Evolutionary conservation across 2,797 vertebrate genomes (phyloP).

Genomic region (Halcyon chelicuti): DNA sequence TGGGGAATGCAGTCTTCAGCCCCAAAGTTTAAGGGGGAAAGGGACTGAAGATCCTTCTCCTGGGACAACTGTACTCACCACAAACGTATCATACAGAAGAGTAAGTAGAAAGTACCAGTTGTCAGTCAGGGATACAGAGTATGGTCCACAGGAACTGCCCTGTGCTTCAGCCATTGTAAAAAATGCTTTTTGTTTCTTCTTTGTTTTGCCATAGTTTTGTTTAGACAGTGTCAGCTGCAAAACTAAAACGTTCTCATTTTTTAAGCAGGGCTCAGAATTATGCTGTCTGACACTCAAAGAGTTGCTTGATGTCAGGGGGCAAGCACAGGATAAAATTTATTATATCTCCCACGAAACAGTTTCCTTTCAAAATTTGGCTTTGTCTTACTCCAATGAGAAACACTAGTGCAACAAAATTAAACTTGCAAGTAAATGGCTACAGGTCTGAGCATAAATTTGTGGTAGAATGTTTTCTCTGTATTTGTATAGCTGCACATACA

Average conservation of each 20-base stretch:
- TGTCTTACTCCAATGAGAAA: background rate
- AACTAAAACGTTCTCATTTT: background rate
- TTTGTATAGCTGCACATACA: constrained; percentile 11
- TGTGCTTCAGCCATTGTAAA: background rate
- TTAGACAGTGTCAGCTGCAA: background rate
- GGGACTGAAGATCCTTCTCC: background rate
- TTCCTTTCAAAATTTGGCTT: background rate
- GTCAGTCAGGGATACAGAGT: background rate
- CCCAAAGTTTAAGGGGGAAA: background rate
- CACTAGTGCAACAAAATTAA: background rate
- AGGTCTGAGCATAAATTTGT: constrained; percentile 5
- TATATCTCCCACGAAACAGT: background rate
- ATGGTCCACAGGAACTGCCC: background rate
- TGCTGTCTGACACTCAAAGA: background rate
- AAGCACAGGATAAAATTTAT: background rate
- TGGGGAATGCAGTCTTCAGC: background rate
- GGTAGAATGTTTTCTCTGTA: background rate
- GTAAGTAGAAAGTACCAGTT: background rate
- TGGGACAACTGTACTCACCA: background rate
- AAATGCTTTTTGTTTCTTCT: background rate
- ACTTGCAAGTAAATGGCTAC: background rate
- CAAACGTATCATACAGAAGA: background rate
- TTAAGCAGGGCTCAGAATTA: background rate
- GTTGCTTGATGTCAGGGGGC: background rate
- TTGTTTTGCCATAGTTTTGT: background rate